Percentiles rank a stretch among this genome's conserved stretches.
Conservation (phyloP, 23 tunicate species). For the Phallusia fumigata region DNA sequence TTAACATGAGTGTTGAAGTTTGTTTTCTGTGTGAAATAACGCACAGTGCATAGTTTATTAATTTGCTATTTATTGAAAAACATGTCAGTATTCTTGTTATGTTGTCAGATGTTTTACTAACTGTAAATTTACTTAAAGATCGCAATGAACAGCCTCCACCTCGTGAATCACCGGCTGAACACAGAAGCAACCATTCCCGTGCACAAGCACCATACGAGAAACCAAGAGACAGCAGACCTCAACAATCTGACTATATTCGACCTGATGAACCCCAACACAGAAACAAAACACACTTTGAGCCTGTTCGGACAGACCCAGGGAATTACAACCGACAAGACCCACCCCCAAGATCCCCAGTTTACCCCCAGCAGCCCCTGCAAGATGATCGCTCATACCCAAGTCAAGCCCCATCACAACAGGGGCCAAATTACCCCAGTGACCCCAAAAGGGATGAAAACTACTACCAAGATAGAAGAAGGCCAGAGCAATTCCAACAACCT, state of each 20-base stretch:
- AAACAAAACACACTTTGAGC: neutral
- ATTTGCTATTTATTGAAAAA: too few relatives aligned
- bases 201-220: neutral
- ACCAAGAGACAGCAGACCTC: neutral
- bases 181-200: neutral
- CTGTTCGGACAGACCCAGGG: neutral
- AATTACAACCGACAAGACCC: neutral
- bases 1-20: too few relatives aligned
- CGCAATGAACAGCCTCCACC: neutral
- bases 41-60: too few relatives aligned
- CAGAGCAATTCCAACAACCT: neutral
- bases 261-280: neutral
- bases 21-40: too few relatives aligned
- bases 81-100: too few relatives aligned
- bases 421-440: neutral
- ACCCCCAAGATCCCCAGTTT: conserved; percentile 1
- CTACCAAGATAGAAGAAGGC: neutral
- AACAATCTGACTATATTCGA: neutral
- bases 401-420: neutral
- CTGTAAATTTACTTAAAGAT: neutral
- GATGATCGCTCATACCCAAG: neutral
- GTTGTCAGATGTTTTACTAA: too few relatives aligned
- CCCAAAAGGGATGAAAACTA: neutral
- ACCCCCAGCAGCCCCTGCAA: neutral
- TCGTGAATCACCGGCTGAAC: neutral